A percentile compares a stretch with the other conserved stretches of the same genome.
phyloP scores from a whole-genome alignment of 2,888 invertebrate genomes.

The Drepanosiphum platanoidis region DNA sequence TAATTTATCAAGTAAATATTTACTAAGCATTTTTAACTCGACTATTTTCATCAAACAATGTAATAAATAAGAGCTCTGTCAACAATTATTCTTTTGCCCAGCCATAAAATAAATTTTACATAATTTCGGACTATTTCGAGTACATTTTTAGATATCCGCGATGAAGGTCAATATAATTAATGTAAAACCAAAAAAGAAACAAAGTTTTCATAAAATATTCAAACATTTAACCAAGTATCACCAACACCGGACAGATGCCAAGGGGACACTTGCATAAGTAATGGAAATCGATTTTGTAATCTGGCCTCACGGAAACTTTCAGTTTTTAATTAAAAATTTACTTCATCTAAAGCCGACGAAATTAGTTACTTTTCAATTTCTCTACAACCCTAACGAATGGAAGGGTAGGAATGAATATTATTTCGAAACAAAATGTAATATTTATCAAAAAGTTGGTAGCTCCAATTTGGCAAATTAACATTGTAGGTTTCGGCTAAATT shows the following conservation, averaged over 20 bases:
- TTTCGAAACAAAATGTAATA: conserved; percentile 55
- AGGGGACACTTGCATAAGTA: conserved; percentile 60
- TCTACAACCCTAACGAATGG: conserved; percentile 16
- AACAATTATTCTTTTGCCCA: neutral
- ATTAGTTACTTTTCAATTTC: conserved; percentile 60
- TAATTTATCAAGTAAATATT: neutral
- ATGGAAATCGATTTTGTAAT: conserved; percentile 61
- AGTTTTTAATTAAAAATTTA: conserved; percentile 62
- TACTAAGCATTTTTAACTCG: neutral
- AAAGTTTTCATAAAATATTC: conserved; percentile 58
- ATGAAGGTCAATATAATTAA: conserved; percentile 55
- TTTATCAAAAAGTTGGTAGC: conserved; percentile 57
- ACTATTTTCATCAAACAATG: neutral
- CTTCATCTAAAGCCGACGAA: conserved; percentile 54
- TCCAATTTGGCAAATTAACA: conserved; percentile 55
- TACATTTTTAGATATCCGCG: neutral
- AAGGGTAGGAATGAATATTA: conserved; percentile 45
- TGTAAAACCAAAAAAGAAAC: conserved; percentile 58
- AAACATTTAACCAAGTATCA: conserved; percentile 60
- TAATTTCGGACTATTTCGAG: conserved; percentile 4
- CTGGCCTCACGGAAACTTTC: conserved; percentile 59
- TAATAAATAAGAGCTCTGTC: neutral
- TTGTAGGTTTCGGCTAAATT: conserved; percentile 19
- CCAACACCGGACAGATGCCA: conserved; percentile 58
- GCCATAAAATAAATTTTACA: conserved; percentile 4